These are phyloP conservation scores for Laodelphax striatellus DNA, from an alignment of 1,140 invertebrate genomes.

Conservation along the genomic window DNA sequence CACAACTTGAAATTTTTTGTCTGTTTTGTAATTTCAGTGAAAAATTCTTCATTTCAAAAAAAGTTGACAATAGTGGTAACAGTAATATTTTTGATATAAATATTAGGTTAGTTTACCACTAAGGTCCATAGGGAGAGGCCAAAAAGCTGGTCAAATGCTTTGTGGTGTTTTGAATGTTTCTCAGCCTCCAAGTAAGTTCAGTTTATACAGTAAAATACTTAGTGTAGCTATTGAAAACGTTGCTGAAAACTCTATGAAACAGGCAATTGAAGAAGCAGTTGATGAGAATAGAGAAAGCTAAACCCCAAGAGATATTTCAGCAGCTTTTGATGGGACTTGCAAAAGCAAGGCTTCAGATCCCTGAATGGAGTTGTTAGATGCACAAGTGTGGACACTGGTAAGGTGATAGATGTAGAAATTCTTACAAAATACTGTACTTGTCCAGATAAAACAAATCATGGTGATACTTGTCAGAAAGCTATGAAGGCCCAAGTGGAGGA, in stretches of 20 bases:
- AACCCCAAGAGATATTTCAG: conserved; percentile 7
- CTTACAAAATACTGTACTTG: conserved; percentile 17
- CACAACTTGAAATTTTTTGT: conserved; percentile 5
- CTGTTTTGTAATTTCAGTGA: background rate
- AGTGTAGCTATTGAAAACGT: background rate
- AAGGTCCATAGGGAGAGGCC: conserved; percentile 11
- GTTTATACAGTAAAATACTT: background rate
- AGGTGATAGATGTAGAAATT: conserved; percentile 16
- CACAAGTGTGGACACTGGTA: conserved; percentile 15
- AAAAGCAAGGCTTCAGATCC: conserved; percentile 11
- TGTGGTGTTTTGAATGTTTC: conserved; percentile 15
- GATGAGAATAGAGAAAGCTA: conserved; percentile 1
- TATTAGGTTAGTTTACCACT: conserved; percentile 15
- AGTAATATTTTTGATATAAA: conserved; percentile 14
- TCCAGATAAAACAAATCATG: conserved; percentile 10
- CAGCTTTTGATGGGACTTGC: conserved; percentile 18
- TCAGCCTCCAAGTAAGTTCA: conserved; percentile 9
- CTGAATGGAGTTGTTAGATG: conserved; percentile 13
- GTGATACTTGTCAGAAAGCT: conserved; percentile 18
- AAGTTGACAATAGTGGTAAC: background rate
- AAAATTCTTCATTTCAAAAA: conserved; percentile 7
- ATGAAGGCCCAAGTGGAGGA: conserved; percentile 18
- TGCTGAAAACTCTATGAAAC: background rate
- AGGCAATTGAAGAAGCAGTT: conserved; percentile 4
- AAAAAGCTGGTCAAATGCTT: conserved; percentile 8